Evolutionary conservation across 1,140 invertebrate species (phyloP).

Genomic region (Lineus longissimus): DNA sequence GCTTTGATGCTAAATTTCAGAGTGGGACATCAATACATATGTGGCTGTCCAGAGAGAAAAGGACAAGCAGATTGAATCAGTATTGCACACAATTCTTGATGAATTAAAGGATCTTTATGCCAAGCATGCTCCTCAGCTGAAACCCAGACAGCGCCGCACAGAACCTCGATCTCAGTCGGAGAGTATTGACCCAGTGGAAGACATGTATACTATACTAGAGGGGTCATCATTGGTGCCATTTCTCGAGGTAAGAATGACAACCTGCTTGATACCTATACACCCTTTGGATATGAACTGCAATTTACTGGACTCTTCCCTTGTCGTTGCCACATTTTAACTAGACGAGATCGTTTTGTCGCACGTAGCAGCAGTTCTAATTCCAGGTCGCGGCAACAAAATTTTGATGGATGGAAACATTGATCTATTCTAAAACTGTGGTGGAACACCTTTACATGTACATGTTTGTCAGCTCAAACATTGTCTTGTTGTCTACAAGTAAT

Average conservation of each 20-base stretch:
- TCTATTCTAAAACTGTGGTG: neutral
- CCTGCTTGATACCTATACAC: no score
- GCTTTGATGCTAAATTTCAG: conserved; percentile 17
- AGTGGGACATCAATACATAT: conserved; percentile 46
- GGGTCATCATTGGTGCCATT: conserved; percentile 45
- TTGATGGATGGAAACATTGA: conserved; percentile 4
- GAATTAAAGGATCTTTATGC: conserved; percentile 30
- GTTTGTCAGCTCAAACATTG: no score
- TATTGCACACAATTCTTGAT: conserved; percentile 29
- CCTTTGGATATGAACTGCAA: no score
- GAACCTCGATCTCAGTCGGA: neutral
- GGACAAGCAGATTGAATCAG: conserved; percentile 40
- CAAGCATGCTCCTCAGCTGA: conserved; percentile 34
- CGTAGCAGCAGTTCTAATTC: no score
- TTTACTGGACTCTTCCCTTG: no score
- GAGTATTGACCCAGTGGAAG: conserved; percentile 32
- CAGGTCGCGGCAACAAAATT: no score
- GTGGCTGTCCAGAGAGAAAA: conserved; percentile 46
- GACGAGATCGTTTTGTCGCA: no score
- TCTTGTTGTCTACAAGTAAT: no score
- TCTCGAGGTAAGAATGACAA: conserved; percentile 40
- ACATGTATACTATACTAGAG: conserved; percentile 41
- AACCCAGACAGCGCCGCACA: conserved; percentile 19
- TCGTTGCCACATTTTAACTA: no score
- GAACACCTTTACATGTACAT: neutral